These are phyloP conservation scores for Mungos mungo DNA, from an alignment of 2,113 vertebrate genomes.

Conservation along the genomic window DNA sequence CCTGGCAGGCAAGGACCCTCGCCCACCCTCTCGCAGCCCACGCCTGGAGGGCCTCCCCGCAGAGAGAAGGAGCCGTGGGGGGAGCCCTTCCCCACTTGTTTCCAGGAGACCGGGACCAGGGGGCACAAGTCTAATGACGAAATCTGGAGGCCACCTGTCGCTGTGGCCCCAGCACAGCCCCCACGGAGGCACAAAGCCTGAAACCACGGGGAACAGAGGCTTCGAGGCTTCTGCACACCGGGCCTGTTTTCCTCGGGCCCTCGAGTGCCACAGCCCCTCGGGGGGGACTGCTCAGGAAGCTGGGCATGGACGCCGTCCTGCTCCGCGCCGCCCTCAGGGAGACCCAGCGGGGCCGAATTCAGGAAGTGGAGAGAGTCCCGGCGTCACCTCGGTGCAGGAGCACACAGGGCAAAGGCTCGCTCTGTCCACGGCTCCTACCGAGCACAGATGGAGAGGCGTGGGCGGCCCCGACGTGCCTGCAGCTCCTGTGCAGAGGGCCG, in stretches of 20 bases:
- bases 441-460: fast-evolving
- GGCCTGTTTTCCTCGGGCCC: fast-evolving
- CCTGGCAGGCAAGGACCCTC: not conserved
- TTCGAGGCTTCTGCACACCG: fast-evolving
- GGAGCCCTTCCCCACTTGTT: not conserved
- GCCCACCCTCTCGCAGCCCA: fast-evolving
- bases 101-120: not conserved
- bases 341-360: not conserved
- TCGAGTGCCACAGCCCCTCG: not conserved
- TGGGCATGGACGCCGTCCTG: fast-evolving
- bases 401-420: fast-evolving
- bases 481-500: fast-evolving
- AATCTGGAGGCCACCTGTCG: not conserved
- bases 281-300: not conserved
- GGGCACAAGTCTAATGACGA: fast-evolving
- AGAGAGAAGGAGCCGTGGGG: not conserved
- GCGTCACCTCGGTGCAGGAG: not conserved
- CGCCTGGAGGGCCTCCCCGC: no score
- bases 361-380: no score
- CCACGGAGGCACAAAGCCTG: not conserved
- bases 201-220: fast-evolving
- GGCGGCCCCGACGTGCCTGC: fast-evolving
- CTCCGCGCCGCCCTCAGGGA: fast-evolving
- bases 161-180: not conserved
- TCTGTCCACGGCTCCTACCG: fast-evolving